Conservation (phyloP, 2,113 vertebrate species). For the Piaya cayana region DNA sequence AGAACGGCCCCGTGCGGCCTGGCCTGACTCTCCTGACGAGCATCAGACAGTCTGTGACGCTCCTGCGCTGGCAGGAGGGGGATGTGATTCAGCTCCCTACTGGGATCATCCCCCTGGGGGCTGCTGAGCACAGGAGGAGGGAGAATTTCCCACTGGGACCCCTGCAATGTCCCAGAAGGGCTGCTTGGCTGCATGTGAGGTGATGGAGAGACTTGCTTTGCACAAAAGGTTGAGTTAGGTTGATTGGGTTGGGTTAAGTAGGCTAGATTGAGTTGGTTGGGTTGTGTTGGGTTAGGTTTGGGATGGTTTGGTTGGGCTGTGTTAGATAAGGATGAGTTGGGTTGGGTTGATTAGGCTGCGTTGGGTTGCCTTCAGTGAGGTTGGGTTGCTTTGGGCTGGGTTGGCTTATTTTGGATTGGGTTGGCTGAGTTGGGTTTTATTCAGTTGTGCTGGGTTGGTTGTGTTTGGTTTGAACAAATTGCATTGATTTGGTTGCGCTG, state of each 20-base stretch:
- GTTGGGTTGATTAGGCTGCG: background rate
- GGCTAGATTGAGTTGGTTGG: background rate
- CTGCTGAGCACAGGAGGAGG: background rate
- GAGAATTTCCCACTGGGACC: background rate
- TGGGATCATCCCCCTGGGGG: background rate
- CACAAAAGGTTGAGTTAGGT: background rate
- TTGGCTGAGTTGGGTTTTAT: background rate
- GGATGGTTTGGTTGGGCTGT: background rate
- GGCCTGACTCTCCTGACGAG: constrained; percentile 65
- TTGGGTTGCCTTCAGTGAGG: background rate
- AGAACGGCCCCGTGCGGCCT: constrained; percentile 62
- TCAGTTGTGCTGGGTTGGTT: no score
- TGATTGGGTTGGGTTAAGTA: background rate
- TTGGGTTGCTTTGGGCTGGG: background rate
- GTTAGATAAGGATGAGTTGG: background rate
- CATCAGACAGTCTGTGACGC: constrained; percentile 63
- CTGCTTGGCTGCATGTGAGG: fast-evolving
- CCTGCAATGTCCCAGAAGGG: background rate
- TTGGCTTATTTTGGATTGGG: background rate
- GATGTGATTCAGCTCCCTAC: background rate
- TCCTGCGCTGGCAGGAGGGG: background rate
- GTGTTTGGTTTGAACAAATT: background rate
- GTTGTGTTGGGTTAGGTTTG: background rate
- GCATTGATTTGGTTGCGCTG: background rate
- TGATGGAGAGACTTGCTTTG: background rate